phyloP scores from a whole-genome alignment of 2,113 vertebrate genomes.

The Phasianus colchicus region DNA sequence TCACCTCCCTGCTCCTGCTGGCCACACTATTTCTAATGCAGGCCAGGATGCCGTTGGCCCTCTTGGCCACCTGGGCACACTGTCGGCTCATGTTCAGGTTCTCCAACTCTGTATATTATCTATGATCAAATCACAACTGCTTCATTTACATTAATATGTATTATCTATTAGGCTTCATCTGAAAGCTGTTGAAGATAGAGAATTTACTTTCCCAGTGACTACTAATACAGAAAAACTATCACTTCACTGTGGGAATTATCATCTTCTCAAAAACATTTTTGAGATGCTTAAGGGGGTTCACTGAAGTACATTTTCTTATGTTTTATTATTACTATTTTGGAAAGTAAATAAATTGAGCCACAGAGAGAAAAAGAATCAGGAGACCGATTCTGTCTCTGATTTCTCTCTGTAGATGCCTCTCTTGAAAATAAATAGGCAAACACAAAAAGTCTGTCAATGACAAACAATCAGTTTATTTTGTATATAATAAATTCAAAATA shows the following conservation, averaged over 20 bases:
- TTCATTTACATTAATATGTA: background rate
- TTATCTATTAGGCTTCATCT: background rate
- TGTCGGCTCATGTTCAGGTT: background rate
- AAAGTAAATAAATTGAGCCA: background rate
- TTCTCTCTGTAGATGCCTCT: background rate
- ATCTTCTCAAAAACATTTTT: background rate
- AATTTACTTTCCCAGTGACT: background rate
- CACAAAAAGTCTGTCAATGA: background rate
- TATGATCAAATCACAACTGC: background rate
- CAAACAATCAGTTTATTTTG: background rate
- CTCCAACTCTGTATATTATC: background rate
- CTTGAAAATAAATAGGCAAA: background rate
- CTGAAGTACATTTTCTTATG: background rate
- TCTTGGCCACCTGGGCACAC: too few species aligned
- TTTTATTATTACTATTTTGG: background rate
- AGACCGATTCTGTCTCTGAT: background rate
- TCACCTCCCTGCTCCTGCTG: too few species aligned
- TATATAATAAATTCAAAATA: background rate
- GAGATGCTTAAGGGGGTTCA: background rate
- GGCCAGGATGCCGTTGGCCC: too few species aligned
- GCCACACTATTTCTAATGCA: too few species aligned
- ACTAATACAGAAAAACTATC: background rate
- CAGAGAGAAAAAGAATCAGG: background rate
- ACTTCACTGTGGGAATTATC: background rate
- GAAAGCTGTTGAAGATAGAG: background rate